phyloP scores from a whole-genome alignment of 2,888 invertebrate species.

The Vannuccia rotundouncinata region DNA sequence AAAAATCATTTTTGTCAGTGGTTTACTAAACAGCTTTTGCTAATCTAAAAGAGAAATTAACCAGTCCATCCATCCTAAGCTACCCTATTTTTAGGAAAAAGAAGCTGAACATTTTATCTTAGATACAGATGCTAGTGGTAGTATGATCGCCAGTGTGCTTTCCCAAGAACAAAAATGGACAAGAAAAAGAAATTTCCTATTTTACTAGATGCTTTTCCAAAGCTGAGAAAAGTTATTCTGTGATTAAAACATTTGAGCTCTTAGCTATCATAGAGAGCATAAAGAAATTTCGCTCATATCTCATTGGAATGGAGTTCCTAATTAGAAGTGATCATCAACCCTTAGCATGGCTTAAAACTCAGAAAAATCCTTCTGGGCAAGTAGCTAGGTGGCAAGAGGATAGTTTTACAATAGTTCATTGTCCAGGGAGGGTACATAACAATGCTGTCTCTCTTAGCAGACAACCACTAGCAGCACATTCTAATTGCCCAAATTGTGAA shows the following conservation, averaged over 20 bases:
- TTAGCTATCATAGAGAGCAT: not conserved
- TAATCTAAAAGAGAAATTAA: not conserved
- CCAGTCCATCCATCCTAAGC: not conserved
- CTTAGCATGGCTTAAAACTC: not conserved
- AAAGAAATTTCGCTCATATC: not conserved
- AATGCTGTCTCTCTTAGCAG: too few relatives aligned
- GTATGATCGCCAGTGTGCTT: not conserved
- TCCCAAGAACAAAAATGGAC: not conserved
- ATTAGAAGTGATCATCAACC: not conserved
- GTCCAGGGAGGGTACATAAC: not conserved
- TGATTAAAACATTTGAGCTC: not conserved
- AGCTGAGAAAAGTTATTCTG: not conserved
- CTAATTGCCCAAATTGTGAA: too few relatives aligned
- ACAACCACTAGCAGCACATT: too few relatives aligned
- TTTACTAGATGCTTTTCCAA: not conserved
- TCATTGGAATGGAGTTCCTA: not conserved
- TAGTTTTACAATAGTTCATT: not conserved
- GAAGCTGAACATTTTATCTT: not conserved
- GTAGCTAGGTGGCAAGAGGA: not conserved
- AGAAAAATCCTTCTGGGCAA: not conserved
- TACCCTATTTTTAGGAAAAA: not conserved
- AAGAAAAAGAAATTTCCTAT: not conserved
- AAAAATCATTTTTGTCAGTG: not conserved
- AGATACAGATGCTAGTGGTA: not conserved
- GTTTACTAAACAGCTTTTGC: not conserved